Evolutionary conservation across 2,113 vertebrate genomes (phyloP).

Genomic region (Chascanopsetta lugubris): DNA sequence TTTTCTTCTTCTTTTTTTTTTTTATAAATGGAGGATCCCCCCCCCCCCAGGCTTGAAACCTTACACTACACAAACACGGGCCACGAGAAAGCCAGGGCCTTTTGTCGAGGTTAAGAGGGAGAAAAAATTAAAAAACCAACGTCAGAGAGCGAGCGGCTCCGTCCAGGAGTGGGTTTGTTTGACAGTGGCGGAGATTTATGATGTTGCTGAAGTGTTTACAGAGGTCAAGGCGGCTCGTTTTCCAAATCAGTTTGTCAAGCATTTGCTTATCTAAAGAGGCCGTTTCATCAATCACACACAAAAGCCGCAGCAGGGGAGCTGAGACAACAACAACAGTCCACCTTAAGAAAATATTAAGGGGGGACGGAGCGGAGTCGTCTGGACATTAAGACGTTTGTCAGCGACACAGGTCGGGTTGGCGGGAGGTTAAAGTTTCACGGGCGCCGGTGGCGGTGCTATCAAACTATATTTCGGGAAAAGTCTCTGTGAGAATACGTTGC

Average conservation of each 20-base stretch:
- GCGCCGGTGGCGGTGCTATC: slow-evolving; percentile 28
- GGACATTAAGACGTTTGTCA: slow-evolving; percentile 3
- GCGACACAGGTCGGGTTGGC: slow-evolving; percentile 2
- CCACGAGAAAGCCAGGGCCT: slow-evolving; percentile 82
- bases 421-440: slow-evolving; percentile 20
- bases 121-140: slow-evolving; percentile 62
- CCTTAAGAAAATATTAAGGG: slow-evolving; percentile 10
- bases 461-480: slow-evolving; percentile 67
- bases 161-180: slow-evolving; percentile 68
- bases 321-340: slow-evolving; percentile 24
- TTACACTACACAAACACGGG: slow-evolving; percentile 89
- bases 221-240: slow-evolving; percentile 73
- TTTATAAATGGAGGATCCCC: slow-evolving; percentile 84
- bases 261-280: slow-evolving; percentile 75
- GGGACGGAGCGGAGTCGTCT: background rate
- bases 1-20: no score
- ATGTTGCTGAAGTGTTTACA: slow-evolving; percentile 71
- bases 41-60: slow-evolving; percentile 83
- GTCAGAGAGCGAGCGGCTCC: slow-evolving; percentile 54
- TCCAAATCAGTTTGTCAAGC: slow-evolving; percentile 74
- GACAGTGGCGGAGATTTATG: slow-evolving; percentile 77
- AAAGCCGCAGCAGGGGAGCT: slow-evolving; percentile 10
- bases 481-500: slow-evolving; percentile 33
- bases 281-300: slow-evolving; percentile 68
- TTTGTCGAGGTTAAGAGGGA: slow-evolving; percentile 78